Evolutionary conservation across 2,888 invertebrate genomes (phyloP).

Genomic region (Alloscopus bannaensis): DNA sequence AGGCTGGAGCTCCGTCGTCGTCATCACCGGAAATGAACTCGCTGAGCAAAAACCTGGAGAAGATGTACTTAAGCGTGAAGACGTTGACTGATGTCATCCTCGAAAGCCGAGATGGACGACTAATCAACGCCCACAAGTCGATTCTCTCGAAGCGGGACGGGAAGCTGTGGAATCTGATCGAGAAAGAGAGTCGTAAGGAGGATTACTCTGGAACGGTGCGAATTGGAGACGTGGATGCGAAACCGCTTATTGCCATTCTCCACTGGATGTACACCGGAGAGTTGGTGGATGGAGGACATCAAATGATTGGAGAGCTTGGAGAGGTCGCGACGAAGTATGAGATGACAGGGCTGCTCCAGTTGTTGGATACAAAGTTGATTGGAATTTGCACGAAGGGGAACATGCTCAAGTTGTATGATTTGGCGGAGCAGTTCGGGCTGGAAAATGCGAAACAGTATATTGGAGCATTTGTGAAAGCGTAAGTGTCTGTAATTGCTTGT

Average conservation of each 20-base stretch:
- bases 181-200: not conserved
- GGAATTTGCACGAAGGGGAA: not conserved
- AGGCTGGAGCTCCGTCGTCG: no score
- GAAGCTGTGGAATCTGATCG: not conserved
- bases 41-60: no score
- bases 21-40: no score
- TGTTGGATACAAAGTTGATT: slow-evolving; percentile 6
- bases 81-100: slow-evolving; percentile 1
- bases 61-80: no score
- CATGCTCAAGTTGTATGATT: slow-evolving; percentile 6
- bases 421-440: not conserved
- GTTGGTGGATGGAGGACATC: not conserved
- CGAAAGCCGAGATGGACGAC: not conserved
- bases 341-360: not conserved
- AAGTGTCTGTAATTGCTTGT: no score
- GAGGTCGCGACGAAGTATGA: not conserved
- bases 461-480: not conserved
- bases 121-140: slow-evolving; percentile 11
- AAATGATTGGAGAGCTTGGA: not conserved
- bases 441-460: not conserved
- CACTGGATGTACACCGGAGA: slow-evolving; percentile 31
- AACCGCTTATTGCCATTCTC: slow-evolving; percentile 5
- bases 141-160: not conserved
- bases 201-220: not conserved
- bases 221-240: not conserved